phyloP scores from a whole-genome alignment of 2,113 vertebrate species.

The Pleuronectes platessa region DNA sequence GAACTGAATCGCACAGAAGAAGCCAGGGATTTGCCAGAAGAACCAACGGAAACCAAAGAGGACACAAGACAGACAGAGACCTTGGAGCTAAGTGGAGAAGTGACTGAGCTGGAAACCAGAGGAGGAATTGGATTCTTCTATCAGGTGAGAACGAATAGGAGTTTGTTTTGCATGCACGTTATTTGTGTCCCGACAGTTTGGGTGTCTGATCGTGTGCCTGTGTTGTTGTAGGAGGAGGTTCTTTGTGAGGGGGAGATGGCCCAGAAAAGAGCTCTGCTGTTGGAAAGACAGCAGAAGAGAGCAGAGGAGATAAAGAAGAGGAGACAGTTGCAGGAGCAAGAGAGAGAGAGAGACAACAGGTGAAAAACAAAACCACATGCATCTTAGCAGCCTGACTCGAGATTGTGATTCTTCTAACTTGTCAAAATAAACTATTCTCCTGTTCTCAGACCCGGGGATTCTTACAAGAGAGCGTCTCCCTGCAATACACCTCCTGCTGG shows the following conservation, averaged over 20 bases:
- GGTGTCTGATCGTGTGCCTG: not conserved
- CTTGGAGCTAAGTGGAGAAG: constrained; percentile 74
- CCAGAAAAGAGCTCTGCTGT: constrained; percentile 82
- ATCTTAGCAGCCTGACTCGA: not conserved
- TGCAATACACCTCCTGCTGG: constrained; percentile 67
- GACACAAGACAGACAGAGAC: not conserved
- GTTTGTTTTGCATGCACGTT: constrained; percentile 3
- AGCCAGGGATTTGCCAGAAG: not conserved
- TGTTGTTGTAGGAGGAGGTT: constrained; percentile 77
- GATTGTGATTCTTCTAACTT: not conserved
- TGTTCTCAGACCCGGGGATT: constrained; percentile 39
- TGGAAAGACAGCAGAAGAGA: constrained; percentile 89
- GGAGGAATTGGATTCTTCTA: constrained; percentile 86
- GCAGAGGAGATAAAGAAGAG: constrained; percentile 84
- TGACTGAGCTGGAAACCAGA: constrained; percentile 73
- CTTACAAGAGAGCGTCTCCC: constrained; percentile 45
- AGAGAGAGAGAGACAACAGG: constrained; percentile 86
- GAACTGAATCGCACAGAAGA: constrained; percentile 23
- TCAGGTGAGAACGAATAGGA: constrained; percentile 63
- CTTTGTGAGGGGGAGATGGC: constrained; percentile 87
- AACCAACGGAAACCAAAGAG: constrained; percentile 20
- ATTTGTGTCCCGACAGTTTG: not conserved
- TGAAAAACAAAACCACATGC: constrained; percentile 34
- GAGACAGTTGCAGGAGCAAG: constrained; percentile 85
- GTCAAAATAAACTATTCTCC: not conserved